phyloP scores from a whole-genome alignment of 2,888 invertebrate species.

The Temnothorax unifasciatus region DNA sequence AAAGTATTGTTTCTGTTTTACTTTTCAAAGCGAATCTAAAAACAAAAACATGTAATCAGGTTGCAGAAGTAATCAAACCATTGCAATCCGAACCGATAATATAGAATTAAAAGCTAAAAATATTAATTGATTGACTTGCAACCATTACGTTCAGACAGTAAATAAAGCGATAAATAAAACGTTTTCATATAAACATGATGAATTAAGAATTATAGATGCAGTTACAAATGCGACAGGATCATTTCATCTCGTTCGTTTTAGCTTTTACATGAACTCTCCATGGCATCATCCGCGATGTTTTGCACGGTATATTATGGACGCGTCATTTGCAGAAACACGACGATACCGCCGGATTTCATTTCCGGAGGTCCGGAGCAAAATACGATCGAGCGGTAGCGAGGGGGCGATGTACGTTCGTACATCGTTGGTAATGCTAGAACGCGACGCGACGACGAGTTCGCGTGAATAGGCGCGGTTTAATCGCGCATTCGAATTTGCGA shows the following conservation, averaged over 20 bases:
- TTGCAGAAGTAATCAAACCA: neutral
- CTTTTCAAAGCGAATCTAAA: neutral
- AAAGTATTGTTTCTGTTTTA: neutral
- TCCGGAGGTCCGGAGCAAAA: conserved; percentile 40
- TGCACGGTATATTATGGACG: conserved; percentile 35
- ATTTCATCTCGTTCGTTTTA: neutral
- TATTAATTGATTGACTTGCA: neutral
- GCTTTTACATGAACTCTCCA: neutral
- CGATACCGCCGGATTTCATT: conserved; percentile 46
- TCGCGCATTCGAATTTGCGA: conserved; percentile 56
- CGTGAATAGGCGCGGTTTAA: conserved; percentile 58
- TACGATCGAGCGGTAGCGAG: conserved; percentile 52
- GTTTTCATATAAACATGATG: neutral
- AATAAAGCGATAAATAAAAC: neutral
- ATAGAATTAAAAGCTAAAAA: neutral
- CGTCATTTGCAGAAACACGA: conserved; percentile 31
- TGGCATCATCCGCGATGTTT: neutral
- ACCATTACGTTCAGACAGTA: neutral
- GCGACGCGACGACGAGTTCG: conserved; percentile 51
- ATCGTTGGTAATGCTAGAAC: conserved; percentile 47
- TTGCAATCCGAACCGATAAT: neutral
- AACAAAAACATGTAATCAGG: neutral
- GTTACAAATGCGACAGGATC: neutral
- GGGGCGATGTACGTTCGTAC: conserved; percentile 24
- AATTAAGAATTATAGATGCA: neutral